Evolutionary conservation across 2,113 vertebrate species (phyloP).

Genomic region (Perca flavescens): DNA sequence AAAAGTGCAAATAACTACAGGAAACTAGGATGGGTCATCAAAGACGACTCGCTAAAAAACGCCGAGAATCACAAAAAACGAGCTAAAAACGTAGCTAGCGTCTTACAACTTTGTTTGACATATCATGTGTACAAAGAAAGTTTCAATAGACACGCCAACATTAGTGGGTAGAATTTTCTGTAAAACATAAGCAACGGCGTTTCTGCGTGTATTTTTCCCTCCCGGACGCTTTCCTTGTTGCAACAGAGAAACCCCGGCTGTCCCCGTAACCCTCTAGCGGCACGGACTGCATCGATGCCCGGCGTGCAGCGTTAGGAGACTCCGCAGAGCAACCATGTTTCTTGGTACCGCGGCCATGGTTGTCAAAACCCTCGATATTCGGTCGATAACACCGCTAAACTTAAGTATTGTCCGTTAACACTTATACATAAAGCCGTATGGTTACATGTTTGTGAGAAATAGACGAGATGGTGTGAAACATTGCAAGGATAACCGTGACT

Average conservation of each 20-base stretch:
- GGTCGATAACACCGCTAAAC: background rate
- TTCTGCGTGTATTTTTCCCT: background rate
- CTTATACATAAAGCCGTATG: fast-evolving
- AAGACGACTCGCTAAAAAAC: slow-evolving; percentile 31
- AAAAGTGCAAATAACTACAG: slow-evolving; percentile 6
- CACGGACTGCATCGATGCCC: slow-evolving; percentile 69
- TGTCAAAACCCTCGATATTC: slow-evolving; percentile 42
- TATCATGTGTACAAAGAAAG: slow-evolving; percentile 56
- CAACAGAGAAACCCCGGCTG: slow-evolving; percentile 65
- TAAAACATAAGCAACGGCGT: slow-evolving; percentile 34
- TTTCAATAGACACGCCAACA: slow-evolving; percentile 31
- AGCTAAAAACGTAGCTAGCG: slow-evolving; percentile 33
- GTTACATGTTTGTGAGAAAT: background rate
- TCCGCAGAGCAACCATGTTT: slow-evolving; percentile 85
- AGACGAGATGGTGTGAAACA: background rate
- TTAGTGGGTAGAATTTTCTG: background rate
- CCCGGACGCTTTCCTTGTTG: slow-evolving; percentile 33
- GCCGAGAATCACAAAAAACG: slow-evolving; percentile 1
- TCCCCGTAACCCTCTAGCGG: slow-evolving; percentile 80
- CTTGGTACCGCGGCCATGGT: slow-evolving; percentile 73
- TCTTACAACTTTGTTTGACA: slow-evolving; percentile 67
- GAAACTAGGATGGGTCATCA: slow-evolving; percentile 21
- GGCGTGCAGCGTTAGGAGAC: slow-evolving; percentile 83
- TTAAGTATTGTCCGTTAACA: fast-evolving
- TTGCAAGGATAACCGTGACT: slow-evolving; percentile 34